Evolutionary conservation across 2,113 vertebrate species (phyloP), one percentile per base, ranked within the genome.

Genomic region (Columbina picui): DNA sequence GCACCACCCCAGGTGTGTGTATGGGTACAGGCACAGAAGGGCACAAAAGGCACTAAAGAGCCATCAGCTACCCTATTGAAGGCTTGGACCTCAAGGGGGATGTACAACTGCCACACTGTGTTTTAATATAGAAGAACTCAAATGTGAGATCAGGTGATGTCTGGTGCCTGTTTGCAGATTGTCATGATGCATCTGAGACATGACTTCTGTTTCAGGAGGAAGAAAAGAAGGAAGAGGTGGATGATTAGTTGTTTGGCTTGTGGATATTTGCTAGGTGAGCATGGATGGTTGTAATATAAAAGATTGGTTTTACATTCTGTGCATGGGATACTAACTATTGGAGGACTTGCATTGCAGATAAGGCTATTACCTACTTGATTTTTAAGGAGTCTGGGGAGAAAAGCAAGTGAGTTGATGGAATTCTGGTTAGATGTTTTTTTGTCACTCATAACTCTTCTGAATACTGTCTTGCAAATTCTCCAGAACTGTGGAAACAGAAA

Each of bases 161-260:
- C 12, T 4, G 3, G 39, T 41, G 20, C 10, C 4, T 1, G 0
- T 13, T 6, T 9, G 6, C 5, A 49, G 15, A 23, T 4, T 83
- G 12, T 30, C 21, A 16, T 0, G 0, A 26, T 17, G 23, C 1
- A 25, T 14, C 52, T 0, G 2, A 80, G 26, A 53, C 7, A 11
- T 3, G 22, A 30, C 7, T 18, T 57, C 23, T 70, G 5, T 13
- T 67, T 64, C 34, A 68, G 17, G 4, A 9, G 2, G 22, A 49
- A 38, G 41, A 17, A 57, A 84, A 56, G 34, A 47, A 4, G 12
- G 6, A 76, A 59, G 14, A 53, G 23, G 23, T 21, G 2, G 1
- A 1, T 21, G 9, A n/a, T 53, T 23, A 65, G 6, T 91, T 77
- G 8, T 61, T 81, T 56, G 30, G 20, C 13, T 45, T 78, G 36